Conservation (phyloP, 2,113 vertebrate species). For the Chionomys nivalis region DNA sequence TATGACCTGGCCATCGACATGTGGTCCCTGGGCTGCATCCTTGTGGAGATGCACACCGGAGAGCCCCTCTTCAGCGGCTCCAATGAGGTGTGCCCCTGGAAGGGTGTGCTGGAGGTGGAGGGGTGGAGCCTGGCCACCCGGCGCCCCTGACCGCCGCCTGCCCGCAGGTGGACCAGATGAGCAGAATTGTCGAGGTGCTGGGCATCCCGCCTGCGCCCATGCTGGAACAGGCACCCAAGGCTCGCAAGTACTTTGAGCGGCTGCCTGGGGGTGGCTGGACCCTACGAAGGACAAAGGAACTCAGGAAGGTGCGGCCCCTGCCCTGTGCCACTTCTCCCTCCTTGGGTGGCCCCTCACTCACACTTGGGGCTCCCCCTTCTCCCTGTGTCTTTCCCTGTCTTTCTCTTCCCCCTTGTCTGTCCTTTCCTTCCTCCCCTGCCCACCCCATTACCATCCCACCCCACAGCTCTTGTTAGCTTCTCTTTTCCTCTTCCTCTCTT, state of each 20-base stretch:
- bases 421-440: conserved; percentile 3
- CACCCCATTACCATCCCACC: conserved; percentile 7
- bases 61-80: conserved; percentile 96
- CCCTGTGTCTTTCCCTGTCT: conserved; percentile 32
- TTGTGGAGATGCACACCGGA: conserved; percentile 97
- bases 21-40: conserved; percentile 97
- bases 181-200: conserved; percentile 96
- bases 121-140: neutral
- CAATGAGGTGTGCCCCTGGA: conserved; percentile 90
- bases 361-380: conserved; percentile 70
- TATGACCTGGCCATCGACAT: conserved; percentile 97
- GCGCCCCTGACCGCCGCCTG: conserved; percentile 6
- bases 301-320: conserved; percentile 92
- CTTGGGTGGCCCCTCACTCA: conserved; percentile 63
- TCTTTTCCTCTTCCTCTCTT: conserved; percentile 62
- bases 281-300: conserved; percentile 96
- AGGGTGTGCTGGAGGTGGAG: conserved; percentile 30
- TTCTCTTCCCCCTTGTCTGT: conserved; percentile 33
- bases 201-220: conserved; percentile 95
- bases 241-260: conserved; percentile 96
- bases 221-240: conserved; percentile 96
- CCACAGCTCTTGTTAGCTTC: conserved; percentile 48
- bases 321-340: conserved; percentile 30
- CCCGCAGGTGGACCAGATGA: conserved; percentile 95
- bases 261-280: conserved; percentile 95